A percentile compares a stretch with the other conserved stretches of the same genome.
Evolutionary conservation across 1,140 invertebrate species (phyloP).

Genomic region (Microplitis mediator): DNA sequence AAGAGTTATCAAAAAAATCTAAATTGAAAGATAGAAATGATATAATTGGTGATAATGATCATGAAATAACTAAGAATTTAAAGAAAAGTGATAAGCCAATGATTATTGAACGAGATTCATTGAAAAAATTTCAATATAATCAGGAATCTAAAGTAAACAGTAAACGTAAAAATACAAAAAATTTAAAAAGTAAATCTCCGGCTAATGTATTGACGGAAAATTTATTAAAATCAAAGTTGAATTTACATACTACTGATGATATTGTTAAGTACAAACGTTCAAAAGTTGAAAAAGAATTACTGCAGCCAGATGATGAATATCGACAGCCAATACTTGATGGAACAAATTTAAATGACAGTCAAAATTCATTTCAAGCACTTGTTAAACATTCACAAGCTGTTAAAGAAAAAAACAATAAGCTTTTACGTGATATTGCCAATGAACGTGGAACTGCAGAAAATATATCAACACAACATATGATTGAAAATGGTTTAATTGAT

Average conservation of each 20-base stretch:
- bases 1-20: slow-evolving; percentile 50
- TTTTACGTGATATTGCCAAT: slow-evolving; percentile 47
- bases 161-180: slow-evolving; percentile 51
- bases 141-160: slow-evolving; percentile 42
- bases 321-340: slow-evolving; percentile 46
- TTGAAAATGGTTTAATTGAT: not conserved
- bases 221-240: slow-evolving; percentile 38
- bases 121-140: slow-evolving; percentile 43
- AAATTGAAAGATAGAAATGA: slow-evolving; percentile 26
- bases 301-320: slow-evolving; percentile 42
- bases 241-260: slow-evolving; percentile 42
- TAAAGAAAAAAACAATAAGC: slow-evolving; percentile 53
- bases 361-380: slow-evolving; percentile 50
- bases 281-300: slow-evolving; percentile 43
- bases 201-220: slow-evolving; percentile 42
- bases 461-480: slow-evolving; percentile 1
- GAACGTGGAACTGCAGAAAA: slow-evolving; percentile 38
- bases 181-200: slow-evolving; percentile 46
- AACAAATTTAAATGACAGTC: slow-evolving; percentile 50
- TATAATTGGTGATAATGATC: slow-evolving; percentile 18
- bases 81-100: slow-evolving; percentile 41
- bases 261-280: slow-evolving; percentile 45
- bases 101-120: slow-evolving; percentile 41
- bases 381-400: slow-evolving; percentile 50
- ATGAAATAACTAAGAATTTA: slow-evolving; percentile 19